Conservation (phyloP, 2,888 invertebrate species). For the Himalopsyche japonica region DNA sequence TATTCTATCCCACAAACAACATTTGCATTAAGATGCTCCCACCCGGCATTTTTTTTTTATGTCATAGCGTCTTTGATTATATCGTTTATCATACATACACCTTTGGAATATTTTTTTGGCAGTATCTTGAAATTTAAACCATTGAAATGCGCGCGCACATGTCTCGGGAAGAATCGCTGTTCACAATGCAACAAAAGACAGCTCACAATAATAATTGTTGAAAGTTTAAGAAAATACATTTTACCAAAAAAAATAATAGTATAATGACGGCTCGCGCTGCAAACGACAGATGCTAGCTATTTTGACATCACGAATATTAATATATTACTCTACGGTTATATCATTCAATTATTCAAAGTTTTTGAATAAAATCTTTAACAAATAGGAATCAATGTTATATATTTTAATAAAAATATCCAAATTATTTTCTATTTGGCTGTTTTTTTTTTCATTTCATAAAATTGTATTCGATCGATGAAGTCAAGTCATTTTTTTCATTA, state of each 20-base stretch:
- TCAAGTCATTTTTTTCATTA: too few relatives aligned
- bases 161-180: not conserved
- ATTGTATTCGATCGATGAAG: too few relatives aligned
- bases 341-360: too few relatives aligned
- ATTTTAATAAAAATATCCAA: too few relatives aligned
- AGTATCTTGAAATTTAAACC: not conserved
- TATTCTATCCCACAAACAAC: not conserved
- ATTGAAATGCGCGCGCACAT: not conserved
- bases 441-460: too few relatives aligned
- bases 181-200: not conserved
- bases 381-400: too few relatives aligned
- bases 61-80: not conserved
- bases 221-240: not conserved
- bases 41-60: not conserved
- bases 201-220: not conserved
- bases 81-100: not conserved
- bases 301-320: not conserved
- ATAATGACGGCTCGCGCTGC: not conserved
- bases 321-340: not conserved
- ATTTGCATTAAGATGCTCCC: not conserved
- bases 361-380: too few relatives aligned
- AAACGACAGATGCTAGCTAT: not conserved
- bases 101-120: not conserved
- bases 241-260: not conserved
- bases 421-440: too few relatives aligned